A percentile compares a stretch with the other conserved stretches of the same genome.
These are phyloP conservation scores for Buphagus erythrorhynchus DNA, from an alignment of 2,797 vertebrate genomes.

Conservation along the genomic window DNA sequence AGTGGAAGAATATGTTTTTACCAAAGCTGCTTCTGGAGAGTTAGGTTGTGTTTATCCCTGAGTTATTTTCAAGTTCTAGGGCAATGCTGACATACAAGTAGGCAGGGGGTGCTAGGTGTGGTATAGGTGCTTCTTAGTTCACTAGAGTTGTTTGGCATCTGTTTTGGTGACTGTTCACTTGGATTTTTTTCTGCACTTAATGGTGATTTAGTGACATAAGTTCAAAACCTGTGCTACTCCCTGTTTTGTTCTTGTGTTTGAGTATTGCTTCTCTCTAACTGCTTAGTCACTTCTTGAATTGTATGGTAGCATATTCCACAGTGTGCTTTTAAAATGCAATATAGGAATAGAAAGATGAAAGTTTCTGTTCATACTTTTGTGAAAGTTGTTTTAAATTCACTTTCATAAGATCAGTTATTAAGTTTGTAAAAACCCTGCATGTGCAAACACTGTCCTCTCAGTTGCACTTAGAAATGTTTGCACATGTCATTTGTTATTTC, in stretches of 20 bases:
- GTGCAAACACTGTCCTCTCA: accelerated
- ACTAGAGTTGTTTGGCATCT: neutral
- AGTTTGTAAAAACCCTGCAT: accelerated
- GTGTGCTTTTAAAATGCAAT: accelerated
- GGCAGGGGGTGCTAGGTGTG: accelerated
- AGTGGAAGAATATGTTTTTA: accelerated
- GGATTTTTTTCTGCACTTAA: accelerated
- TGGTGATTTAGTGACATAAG: neutral
- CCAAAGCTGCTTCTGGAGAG: accelerated
- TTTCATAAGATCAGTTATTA: accelerated
- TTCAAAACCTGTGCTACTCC: neutral
- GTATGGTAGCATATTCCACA: accelerated
- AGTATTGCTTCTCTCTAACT: accelerated
- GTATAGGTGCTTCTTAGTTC: neutral
- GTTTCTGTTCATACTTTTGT: accelerated
- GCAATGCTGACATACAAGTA: accelerated
- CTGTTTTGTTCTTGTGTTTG: accelerated
- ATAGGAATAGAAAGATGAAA: accelerated
- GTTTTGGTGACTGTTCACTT: accelerated
- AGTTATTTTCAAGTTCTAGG: accelerated
- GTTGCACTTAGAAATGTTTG: neutral
- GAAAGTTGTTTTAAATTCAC: accelerated
- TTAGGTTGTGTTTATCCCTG: accelerated
- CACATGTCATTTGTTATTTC: accelerated
- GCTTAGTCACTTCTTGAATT: accelerated